Evolutionary conservation across 2,797 vertebrate species (phyloP), one percentile per base, ranked within the genome.

Genomic region (Enteromius afrohamiltoni): DNA sequence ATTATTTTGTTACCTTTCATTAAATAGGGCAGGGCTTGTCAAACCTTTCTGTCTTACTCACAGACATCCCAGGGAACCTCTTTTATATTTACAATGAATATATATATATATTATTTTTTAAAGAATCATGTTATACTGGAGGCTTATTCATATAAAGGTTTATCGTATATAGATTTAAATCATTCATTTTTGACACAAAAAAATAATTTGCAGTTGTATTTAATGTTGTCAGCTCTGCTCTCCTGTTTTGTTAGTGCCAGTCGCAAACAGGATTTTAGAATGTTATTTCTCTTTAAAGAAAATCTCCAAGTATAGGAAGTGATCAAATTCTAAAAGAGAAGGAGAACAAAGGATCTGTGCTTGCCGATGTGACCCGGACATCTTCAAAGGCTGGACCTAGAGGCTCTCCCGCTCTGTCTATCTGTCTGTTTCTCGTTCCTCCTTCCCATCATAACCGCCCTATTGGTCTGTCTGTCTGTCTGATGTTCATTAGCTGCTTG

Each of bases 351-450:
- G 75, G 62, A 51, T 87, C 86, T 86, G 90, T 92, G 87, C 92
- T 90, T 88, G 85, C 82, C 58, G 6, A 7, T 69, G 78, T 90
- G 88, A 90, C 90, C 86, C 64, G 86, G 87, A 83, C 86, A 67
- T 87, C 89, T 91, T 93, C 90, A 93, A 90, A 93, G 86, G 84
- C 85, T 86, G 86, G 85, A 92, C 91, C 88, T 88, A 84, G 86
- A 90, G 90, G 90, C 77, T 47, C 81, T 80, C 45, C 82, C n/a
- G 16, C 23, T 58, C 31, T 70, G 58, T 78, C 76, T 45, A 49
- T 64, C 73, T 90, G 88, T 88, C 83, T 77, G 49, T 64, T 67
- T 83, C 42, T 55, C 47, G 74, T 82, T 40, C 37, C 31, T 70
- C 75, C 73, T 47, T 80, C 89, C 85, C 87, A 71, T 80, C 51